phyloP scores from a whole-genome alignment of 2,113 vertebrate genomes.

The Nansenia antarctica region DNA sequence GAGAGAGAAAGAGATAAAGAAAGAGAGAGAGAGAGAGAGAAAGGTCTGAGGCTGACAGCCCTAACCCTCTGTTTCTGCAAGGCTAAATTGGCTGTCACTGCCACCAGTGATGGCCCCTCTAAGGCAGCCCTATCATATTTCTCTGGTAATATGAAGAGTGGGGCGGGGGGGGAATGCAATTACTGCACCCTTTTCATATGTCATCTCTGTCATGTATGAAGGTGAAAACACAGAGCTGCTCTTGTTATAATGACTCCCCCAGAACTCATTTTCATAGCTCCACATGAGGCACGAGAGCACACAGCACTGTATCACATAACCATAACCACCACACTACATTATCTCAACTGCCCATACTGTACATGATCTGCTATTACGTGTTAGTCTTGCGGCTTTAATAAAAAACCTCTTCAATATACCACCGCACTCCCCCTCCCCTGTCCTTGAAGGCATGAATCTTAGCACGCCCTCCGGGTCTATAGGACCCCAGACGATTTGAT shows the following conservation, averaged over 20 bases:
- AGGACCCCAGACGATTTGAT: neutral
- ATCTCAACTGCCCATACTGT: conserved; percentile 31
- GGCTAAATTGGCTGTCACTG: conserved; percentile 64
- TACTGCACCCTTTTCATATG: conserved; percentile 47
- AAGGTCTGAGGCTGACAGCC: conserved; percentile 36
- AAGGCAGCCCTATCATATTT: conserved; percentile 53
- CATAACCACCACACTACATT: conserved; percentile 15
- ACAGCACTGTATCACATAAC: conserved; percentile 38
- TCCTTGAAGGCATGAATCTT: conserved; percentile 18
- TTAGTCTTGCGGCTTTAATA: conserved; percentile 33
- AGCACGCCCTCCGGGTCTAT: neutral
- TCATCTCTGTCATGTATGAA: conserved; percentile 57
- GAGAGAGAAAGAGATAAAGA: too few relatives aligned
- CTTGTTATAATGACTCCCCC: conserved; percentile 48
- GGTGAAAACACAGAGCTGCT: conserved; percentile 51
- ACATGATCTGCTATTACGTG: conserved; percentile 34
- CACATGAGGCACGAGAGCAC: conserved; percentile 20
- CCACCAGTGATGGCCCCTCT: conserved; percentile 45
- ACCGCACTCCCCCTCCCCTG: conserved; percentile 1
- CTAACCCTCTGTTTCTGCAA: conserved; percentile 45
- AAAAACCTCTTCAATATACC: conserved; percentile 16
- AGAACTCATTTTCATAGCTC: conserved; percentile 47
- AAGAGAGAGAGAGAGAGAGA: conserved; percentile 11
- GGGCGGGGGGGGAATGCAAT: conserved; percentile 43
- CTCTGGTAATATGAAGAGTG: conserved; percentile 44